Conservation (phyloP, 2,113 vertebrate species). For the Phylloscopus trochilus region DNA sequence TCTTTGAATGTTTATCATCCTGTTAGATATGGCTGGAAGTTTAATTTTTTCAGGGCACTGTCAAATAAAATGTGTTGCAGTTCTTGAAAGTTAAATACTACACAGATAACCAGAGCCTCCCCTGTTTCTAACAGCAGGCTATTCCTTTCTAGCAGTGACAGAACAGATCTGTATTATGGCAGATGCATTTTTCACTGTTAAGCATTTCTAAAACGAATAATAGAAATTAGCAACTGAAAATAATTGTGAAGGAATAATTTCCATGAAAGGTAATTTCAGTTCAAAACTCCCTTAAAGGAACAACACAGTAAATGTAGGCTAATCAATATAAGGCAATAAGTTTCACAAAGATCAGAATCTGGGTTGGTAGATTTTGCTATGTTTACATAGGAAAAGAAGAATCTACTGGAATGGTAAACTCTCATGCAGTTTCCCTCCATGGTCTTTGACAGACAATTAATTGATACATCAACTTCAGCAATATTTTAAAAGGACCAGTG, state of each 20-base stretch:
- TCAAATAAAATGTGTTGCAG: not conserved
- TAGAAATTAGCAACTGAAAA: not conserved
- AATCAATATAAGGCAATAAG: not conserved
- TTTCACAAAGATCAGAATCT: not conserved
- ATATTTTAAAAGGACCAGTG: not conserved
- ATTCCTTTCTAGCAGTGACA: not conserved
- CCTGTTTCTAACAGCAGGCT: not conserved
- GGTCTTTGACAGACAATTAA: not conserved
- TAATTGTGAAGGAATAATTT: not conserved
- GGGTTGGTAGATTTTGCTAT: not conserved
- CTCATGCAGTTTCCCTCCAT: not conserved
- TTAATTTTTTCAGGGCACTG: conserved; percentile 20
- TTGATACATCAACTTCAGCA: not conserved
- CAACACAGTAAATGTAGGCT: not conserved
- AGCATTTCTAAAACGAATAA: not conserved
- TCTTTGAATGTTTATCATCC: not conserved
- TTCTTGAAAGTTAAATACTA: not conserved
- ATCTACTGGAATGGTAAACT: not conserved
- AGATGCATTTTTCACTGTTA: not conserved
- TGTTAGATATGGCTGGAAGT: not conserved
- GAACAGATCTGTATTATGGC: not conserved
- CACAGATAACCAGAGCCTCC: not conserved
- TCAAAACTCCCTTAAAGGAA: not conserved
- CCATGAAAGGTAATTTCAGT: not conserved
- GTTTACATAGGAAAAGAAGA: not conserved